phyloP scores from a whole-genome alignment of 2,888 invertebrate genomes.

The Erynnis tages region DNA sequence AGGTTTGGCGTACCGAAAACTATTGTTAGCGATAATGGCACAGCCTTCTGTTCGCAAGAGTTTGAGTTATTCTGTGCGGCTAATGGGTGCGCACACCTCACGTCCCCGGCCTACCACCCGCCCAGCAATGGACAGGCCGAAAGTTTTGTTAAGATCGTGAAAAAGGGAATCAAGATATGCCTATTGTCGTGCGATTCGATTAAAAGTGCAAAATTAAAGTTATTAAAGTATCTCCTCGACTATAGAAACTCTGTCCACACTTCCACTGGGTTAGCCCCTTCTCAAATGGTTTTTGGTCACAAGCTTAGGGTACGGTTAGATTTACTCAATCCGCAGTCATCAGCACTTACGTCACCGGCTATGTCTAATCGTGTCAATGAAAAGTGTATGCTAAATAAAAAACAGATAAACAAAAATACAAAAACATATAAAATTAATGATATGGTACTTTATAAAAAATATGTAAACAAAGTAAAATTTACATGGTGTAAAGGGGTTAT shows the following conservation, averaged over 20 bases:
- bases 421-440: neutral
- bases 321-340: constrained; percentile 18
- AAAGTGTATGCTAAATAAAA: neutral
- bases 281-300: constrained; percentile 28
- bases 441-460: no score
- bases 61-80: neutral
- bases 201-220: constrained; percentile 18
- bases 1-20: no score
- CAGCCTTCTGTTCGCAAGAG: constrained; percentile 7
- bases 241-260: constrained; percentile 33
- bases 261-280: constrained; percentile 31
- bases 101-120: constrained; percentile 20
- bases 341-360: neutral
- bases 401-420: neutral
- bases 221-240: constrained; percentile 35
- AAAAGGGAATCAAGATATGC: constrained; percentile 36
- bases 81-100: neutral
- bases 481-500: neutral
- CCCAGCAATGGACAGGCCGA: constrained; percentile 38
- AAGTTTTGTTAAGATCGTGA: constrained; percentile 37
- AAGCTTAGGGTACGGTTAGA: constrained; percentile 31
- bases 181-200: no score
- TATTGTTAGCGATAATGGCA: constrained; percentile 16
- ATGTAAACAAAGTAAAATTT: neutral
- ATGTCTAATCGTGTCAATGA: neutral